A percentile compares a stretch with the other conserved stretches of the same genome.
phyloP scores from a whole-genome alignment of 2,888 invertebrate species.

The Macrophya alboannulata region DNA sequence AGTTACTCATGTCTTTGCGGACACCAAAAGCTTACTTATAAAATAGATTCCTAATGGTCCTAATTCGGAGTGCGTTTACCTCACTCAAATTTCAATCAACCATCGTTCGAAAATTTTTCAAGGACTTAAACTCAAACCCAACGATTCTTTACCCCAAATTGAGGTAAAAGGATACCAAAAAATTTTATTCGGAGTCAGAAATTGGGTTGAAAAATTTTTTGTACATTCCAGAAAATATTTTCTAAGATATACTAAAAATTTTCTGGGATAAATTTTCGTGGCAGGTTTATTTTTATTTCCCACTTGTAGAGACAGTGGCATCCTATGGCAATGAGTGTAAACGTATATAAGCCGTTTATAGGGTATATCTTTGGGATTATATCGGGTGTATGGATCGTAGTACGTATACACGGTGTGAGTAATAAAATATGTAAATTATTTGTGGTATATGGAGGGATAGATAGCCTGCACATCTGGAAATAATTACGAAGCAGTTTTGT shows the following conservation, averaged over 20 bases:
- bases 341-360: neutral
- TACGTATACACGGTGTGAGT: slow-evolving; percentile 10
- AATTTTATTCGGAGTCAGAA: too few species aligned
- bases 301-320: too few species aligned
- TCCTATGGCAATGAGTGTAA: too few species aligned
- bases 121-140: too few species aligned
- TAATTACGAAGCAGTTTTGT: slow-evolving; percentile 67
- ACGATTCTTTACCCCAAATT: neutral
- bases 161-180: too few species aligned
- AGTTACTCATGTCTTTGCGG: neutral
- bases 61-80: slow-evolving; percentile 14
- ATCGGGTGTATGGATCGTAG: neutral
- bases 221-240: too few species aligned
- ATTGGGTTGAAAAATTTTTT: too few species aligned
- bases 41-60: slow-evolving; percentile 27
- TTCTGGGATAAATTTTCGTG: too few species aligned
- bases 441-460: neutral
- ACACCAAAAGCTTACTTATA: neutral
- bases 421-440: slow-evolving; percentile 55
- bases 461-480: slow-evolving; percentile 72
- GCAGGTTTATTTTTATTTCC: too few species aligned
- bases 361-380: neutral
- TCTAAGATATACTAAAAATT: too few species aligned
- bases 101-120: too few species aligned
- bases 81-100: neutral